A percentile compares a stretch with the other conserved stretches of the same genome.
These are phyloP conservation scores for Macrosoma leucophasiata DNA, from an alignment of 2,888 invertebrate species.

Conservation along the genomic window DNA sequence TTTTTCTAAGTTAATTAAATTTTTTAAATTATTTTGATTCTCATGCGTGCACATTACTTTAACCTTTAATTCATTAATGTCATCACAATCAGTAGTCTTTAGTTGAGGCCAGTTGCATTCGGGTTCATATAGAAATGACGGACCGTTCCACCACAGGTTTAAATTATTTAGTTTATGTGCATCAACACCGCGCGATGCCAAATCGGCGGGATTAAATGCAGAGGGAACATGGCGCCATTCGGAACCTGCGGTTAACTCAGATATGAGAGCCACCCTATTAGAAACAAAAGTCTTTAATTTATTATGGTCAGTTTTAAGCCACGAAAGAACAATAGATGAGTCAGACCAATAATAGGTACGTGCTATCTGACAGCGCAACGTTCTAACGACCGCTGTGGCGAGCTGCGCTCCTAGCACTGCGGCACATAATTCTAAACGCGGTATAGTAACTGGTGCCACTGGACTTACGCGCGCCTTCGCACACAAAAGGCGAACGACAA, in stretches of 20 bases:
- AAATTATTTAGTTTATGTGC: neutral
- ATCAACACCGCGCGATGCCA: conserved; percentile 13
- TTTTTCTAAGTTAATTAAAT: conserved; percentile 10
- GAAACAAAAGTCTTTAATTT: conserved; percentile 6
- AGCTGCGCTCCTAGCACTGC: too few species aligned
- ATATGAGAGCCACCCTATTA: conserved; percentile 8
- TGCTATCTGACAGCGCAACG: too few species aligned
- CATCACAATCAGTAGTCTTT: conserved; percentile 1
- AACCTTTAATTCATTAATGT: conserved; percentile 7
- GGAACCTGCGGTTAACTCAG: conserved; percentile 4
- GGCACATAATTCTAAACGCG: too few species aligned
- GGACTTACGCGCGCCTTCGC: too few species aligned
- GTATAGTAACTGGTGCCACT: too few species aligned
- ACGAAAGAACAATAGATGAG: conserved; percentile 29
- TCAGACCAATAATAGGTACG: too few species aligned
- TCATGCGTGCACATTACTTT: neutral
- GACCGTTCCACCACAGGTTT: conserved; percentile 16
- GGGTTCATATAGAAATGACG: conserved; percentile 7
- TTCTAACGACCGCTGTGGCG: too few species aligned
- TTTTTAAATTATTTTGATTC: neutral
- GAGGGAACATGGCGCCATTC: conserved; percentile 10
- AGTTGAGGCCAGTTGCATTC: conserved; percentile 7
- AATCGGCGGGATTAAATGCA: conserved; percentile 17
- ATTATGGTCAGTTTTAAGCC: conserved; percentile 21
- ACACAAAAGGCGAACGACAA: too few species aligned